Evolutionary conservation across 2,888 invertebrate species (phyloP).

Genomic region (Ectobius pallidus): DNA sequence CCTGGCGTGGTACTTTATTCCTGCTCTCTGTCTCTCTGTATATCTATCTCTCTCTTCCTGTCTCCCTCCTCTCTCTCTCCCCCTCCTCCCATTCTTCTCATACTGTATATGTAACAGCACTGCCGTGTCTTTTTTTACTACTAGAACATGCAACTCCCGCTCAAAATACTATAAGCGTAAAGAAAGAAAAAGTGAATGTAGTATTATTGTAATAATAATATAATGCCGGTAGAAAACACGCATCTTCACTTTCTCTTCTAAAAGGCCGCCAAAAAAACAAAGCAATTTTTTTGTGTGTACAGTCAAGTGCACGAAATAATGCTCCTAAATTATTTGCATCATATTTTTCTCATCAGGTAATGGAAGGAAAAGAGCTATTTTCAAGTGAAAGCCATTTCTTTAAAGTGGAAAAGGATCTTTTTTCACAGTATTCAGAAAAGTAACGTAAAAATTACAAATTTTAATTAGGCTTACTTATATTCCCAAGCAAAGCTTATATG

Average conservation of each 20-base stretch:
- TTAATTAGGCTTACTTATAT: too few species aligned
- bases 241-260: slow-evolving; percentile 14
- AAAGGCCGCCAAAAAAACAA: not conserved
- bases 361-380: too few species aligned
- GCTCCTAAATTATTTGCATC: not conserved
- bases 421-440: too few species aligned
- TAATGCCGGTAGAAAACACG: slow-evolving; percentile 19
- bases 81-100: not conserved
- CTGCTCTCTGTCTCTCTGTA: not conserved
- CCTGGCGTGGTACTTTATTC: slow-evolving; percentile 26
- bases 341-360: not conserved
- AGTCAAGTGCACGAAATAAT: not conserved
- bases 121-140: not conserved
- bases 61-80: not conserved
- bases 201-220: slow-evolving; percentile 26
- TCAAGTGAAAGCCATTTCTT: too few species aligned
- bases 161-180: not conserved
- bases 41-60: not conserved
- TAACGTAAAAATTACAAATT: too few species aligned
- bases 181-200: slow-evolving; percentile 8
- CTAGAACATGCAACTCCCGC: not conserved
- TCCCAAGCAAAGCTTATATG: too few species aligned
- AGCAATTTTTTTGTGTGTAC: not conserved
- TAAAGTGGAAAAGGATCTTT: too few species aligned
- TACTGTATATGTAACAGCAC: not conserved